phyloP scores from a whole-genome alignment of 2,888 invertebrate species.

The Hirtodrosophila cameraria region DNA sequence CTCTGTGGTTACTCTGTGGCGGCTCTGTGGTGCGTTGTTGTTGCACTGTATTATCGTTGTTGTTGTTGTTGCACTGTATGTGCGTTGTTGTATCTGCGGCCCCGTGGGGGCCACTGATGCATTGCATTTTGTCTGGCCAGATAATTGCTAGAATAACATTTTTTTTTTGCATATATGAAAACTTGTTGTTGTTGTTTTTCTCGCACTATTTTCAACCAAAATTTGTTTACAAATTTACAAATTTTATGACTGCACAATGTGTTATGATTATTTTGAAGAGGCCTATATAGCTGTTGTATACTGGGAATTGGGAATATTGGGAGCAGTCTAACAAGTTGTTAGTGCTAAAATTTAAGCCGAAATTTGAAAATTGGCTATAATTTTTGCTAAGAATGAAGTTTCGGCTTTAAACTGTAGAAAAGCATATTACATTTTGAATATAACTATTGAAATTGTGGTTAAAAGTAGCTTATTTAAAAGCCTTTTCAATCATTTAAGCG shows the following conservation, averaged over 20 bases:
- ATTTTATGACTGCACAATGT: not conserved
- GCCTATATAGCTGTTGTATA: too few species aligned
- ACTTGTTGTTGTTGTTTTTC: conserved; percentile 13
- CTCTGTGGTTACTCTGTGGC: conserved; percentile 15
- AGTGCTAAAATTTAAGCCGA: too few species aligned
- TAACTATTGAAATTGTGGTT: too few species aligned
- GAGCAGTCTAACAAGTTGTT: too few species aligned
- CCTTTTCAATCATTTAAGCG: too few species aligned
- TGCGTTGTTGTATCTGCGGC: conserved; percentile 25
- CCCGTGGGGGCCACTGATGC: conserved; percentile 68
- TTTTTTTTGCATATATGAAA: conserved; percentile 48
- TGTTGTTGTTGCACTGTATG: conserved; percentile 21
- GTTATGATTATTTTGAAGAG: too few species aligned
- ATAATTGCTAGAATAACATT: conserved; percentile 75
- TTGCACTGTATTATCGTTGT: not conserved
- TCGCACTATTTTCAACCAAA: conserved; percentile 10
- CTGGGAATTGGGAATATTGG: too few species aligned
- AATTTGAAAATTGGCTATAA: too few species aligned
- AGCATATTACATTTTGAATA: too few species aligned
- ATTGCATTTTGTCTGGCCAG: conserved; percentile 71
- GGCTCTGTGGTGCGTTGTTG: conserved; percentile 5
- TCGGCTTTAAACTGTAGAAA: too few species aligned
- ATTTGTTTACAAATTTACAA: conserved; percentile 17
- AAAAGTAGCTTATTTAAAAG: too few species aligned
- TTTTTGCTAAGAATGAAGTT: too few species aligned